Evolutionary conservation across 2,888 invertebrate species (phyloP), one percentile per base, ranked within the genome.

Genomic region (Tholera decimalis): DNA sequence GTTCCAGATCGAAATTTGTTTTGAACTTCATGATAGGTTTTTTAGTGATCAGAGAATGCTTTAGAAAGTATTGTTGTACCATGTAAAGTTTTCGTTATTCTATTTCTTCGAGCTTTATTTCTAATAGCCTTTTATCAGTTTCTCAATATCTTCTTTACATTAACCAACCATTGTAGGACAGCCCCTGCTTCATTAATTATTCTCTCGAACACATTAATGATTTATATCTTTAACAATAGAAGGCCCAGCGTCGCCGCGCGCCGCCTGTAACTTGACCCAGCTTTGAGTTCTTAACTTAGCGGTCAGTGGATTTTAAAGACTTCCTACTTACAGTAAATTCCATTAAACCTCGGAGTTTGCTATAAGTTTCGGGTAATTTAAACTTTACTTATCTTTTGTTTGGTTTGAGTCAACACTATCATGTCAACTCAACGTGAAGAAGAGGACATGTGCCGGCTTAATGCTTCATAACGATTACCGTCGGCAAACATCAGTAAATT

Each of bases 291-390:
- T 65, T 63, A 80, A 77, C 73, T 72, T 65, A 75, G 80, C 78
- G 85, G 84, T 81, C 84, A 84, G 81, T 82, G 77, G 81, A 73
- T 83, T 85, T 82, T 73, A 80, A 84, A 82, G 79, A 76, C 78
- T 77, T 80, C 66, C 71, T 75, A 71, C 76, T 80, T 77, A 76
- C 77, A 73, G 73, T 78, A 79, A 83, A 86, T 78, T 82, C 80
- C 77, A 77, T 78, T 79, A 69, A 76, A 69, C 70, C 64, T 69
- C 49, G 60, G 30, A 77, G 60, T 68, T 83, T 50, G 47, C 51
- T 50, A 54, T 71, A 77, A 62, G 71, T 80, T 67, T 79, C 64
- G 62, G 60, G 13, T 80, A 72, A 72, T 78, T 82, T 71, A 61
- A 74, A 65, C 72, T 77, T 69, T 35, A 58, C 57, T 66, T 60